Conservation (phyloP, 2,888 invertebrate species). For the Drosophila paracracens region DNA sequence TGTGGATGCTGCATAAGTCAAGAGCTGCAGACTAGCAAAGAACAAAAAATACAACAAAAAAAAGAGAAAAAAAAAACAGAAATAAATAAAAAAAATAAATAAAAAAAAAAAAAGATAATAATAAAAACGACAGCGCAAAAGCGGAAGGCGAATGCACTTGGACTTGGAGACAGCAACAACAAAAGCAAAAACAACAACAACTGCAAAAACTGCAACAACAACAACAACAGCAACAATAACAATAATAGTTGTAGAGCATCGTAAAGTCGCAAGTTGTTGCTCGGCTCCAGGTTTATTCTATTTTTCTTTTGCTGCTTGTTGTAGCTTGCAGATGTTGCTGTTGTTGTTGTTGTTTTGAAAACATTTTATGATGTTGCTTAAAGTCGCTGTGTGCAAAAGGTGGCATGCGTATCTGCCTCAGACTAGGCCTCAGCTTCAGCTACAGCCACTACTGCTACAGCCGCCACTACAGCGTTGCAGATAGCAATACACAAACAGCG, state of each 20-base stretch:
- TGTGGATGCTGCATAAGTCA: constrained; percentile 70
- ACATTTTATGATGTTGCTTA: constrained; percentile 67
- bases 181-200: not conserved
- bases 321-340: constrained; percentile 34
- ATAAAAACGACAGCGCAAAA: constrained; percentile 55
- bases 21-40: constrained; percentile 41
- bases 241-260: constrained; percentile 70
- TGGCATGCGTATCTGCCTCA: constrained; percentile 56
- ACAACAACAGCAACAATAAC: constrained; percentile 32
- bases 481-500: constrained; percentile 4
- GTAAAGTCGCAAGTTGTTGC: constrained; percentile 65
- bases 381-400: constrained; percentile 45
- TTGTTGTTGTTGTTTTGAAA: constrained; percentile 46
- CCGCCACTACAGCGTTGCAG: constrained; percentile 22
- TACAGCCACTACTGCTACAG: constrained; percentile 18
- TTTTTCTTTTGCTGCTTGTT: constrained; percentile 44
- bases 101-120: constrained; percentile 37
- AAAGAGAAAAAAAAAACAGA: constrained; percentile 30
- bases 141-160: constrained; percentile 75
- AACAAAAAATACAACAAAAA: constrained; percentile 16
- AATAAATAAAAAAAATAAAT: constrained; percentile 26
- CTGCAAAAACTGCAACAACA: not conserved
- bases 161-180: constrained; percentile 45
- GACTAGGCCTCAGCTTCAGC: constrained; percentile 8
- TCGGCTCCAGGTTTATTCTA: constrained; percentile 47